Base-by-base conservation (phyloP, 2,113 vertebrate species). In the Halichoerus grypus region DNA sequence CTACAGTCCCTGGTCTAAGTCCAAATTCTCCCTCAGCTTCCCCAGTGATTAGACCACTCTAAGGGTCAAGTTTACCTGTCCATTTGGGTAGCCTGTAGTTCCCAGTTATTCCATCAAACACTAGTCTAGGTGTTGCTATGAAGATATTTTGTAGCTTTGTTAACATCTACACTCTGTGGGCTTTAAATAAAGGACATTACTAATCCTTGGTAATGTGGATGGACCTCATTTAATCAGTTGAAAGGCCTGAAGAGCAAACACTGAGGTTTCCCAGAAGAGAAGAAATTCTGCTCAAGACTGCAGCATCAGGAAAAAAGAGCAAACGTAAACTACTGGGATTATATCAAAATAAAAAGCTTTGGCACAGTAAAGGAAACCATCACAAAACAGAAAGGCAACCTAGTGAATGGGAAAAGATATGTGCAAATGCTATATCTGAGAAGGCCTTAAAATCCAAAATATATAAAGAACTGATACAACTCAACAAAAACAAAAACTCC, bases 181-280 rank as follows among this genome's bases (percentile, higher is more conserved):
- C 61, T 90, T 74, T 49, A 96, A 91, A 16, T 59, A 28, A 85
- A 95, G 33, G 6, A 83, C 6, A 26, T 49, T 22, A 19, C 51
- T 55, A 83, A 86, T 31, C 22, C 24, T 88, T 11, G 7, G 51
- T 86, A 39, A 51, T 11, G 13, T 39, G 67, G 4, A n/a, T 79
- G 2, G 36, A 57, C 71, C 42, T 93, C 69, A 51, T 33, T 15
- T 81, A 69, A 85, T 74, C 26, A 82, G 11, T 24, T 42, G 36
- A 11, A 87, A 97, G 63, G 49, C 26, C 39, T 86, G 63, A 82
- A 92, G 39, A 84, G 67, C 55, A 92, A 88, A 87, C 33, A 59
- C 21, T 36, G 79, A 61, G 31, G 39, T 49, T 87, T 80, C 76
- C 53, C 77, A 49, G 49, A 79, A 21, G 67, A 86, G 33, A 72